Evolutionary conservation across 2,797 vertebrate species (phyloP).

Genomic region (Borostomias antarcticus): DNA sequence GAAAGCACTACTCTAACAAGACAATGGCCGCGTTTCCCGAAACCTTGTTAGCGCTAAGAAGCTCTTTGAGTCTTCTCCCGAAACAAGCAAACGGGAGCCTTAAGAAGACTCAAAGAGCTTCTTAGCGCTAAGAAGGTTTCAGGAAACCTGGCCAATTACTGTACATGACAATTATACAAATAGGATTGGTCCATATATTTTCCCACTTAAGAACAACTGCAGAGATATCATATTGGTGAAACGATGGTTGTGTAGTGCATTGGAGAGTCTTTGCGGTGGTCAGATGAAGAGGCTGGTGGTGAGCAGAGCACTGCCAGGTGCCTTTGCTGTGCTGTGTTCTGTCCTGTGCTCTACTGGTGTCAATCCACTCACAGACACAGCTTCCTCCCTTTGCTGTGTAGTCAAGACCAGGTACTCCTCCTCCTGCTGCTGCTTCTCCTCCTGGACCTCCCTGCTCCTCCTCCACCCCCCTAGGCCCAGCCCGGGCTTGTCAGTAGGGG

Average conservation of each 20-base stretch:
- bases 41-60: too few species aligned
- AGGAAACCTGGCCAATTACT: too few species aligned
- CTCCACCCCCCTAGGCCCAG: background rate
- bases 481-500: background rate
- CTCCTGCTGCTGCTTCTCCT: slow-evolving; percentile 85
- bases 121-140: too few species aligned
- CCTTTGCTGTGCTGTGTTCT: slow-evolving; percentile 66
- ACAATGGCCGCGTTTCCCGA: too few species aligned
- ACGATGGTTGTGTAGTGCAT: slow-evolving; percentile 34
- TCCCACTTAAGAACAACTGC: slow-evolving; percentile 50
- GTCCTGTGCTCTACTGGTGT: slow-evolving; percentile 19
- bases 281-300: slow-evolving; percentile 61
- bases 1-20: slow-evolving; percentile 18
- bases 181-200: slow-evolving; percentile 68
- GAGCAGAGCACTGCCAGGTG: slow-evolving; percentile 54
- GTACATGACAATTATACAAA: slow-evolving; percentile 67
- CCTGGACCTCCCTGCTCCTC: background rate
- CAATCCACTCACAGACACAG: slow-evolving; percentile 51
- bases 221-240: slow-evolving; percentile 34
- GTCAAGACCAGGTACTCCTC: slow-evolving; percentile 85
- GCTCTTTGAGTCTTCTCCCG: too few species aligned
- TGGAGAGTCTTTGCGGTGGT: slow-evolving; percentile 72
- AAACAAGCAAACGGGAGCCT: too few species aligned
- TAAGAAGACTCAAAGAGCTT: too few species aligned
- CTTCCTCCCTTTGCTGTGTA: slow-evolving; percentile 9